Base-by-base conservation (phyloP, 2,113 vertebrate genomes). In the Saguinus midas region DNA sequence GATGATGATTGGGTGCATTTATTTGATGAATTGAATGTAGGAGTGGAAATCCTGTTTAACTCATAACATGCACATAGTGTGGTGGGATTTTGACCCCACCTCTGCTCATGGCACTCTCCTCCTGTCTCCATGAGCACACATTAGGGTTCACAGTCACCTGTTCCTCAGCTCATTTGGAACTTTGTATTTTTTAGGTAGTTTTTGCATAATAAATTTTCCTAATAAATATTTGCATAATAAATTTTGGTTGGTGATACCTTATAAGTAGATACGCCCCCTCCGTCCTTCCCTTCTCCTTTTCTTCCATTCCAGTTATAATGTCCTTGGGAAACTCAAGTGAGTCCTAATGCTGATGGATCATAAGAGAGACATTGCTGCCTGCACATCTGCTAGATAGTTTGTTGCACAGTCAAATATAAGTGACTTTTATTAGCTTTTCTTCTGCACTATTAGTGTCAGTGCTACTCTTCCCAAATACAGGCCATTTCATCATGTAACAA, bases 221-320 rank as follows among this genome's bases (percentile, higher is more conserved):
- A 52, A 52, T 52, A 52, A 52, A 52, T 52, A 52, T 87, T n/a
- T 66, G 35, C 68, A 21, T 23, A 10, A 55, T 79, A 8, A 66
- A 9, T 64, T 21, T 73, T 55, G 16, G 11, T 57, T 52, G 27
- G 8, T 58, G 72, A 50, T 21, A 57, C 18, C 37, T 88, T 55
- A 2, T 18, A 32, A 3, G 21, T 16, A 50, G 17, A 0, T 27
- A 5, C 3, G 8, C 3, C 10, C 14, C 16, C 18, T 45, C 7
- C 1, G 11, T 32, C 21, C 29, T 25, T 18, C 55, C 27, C 7
- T 10, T 12, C 11, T n/a, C 23, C 37, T 43, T 25, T 6, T 3
- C 27, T 45, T 8, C 80, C 48, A 3, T 57, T 40, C 29, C 27
- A 8, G 16, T 35, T 12, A 17, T 17, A 52, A 2, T 21, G 48